Percentiles rank a stretch among this genome's conserved stretches.
Evolutionary conservation across 2,113 vertebrate species (phyloP).

Genomic region (Piaya cayana): DNA sequence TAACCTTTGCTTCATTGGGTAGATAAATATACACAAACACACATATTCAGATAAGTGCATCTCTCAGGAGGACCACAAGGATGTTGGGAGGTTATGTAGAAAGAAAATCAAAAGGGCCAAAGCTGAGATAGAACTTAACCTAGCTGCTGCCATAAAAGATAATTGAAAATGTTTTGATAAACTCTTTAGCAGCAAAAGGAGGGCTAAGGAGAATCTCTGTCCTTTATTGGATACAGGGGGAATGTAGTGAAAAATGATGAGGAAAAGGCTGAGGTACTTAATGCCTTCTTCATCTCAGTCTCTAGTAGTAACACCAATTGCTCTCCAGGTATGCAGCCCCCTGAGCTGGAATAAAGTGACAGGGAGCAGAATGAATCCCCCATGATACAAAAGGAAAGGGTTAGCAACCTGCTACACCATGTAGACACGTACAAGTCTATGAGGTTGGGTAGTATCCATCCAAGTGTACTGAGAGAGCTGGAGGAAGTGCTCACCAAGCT

Average conservation of each 20-base stretch:
- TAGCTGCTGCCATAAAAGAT: neutral
- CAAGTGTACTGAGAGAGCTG: no score
- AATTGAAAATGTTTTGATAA: neutral
- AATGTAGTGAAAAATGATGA: accelerated
- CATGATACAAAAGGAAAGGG: neutral
- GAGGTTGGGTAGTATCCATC: accelerated
- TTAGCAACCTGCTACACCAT: neutral
- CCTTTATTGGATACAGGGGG: neutral
- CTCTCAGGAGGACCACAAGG: neutral
- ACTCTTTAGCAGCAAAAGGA: neutral
- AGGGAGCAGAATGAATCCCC: neutral
- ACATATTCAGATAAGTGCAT: neutral
- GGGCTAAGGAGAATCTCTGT: neutral
- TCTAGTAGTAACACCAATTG: neutral
- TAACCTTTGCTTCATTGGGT: neutral
- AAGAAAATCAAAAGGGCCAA: neutral
- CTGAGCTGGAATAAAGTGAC: neutral
- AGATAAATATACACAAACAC: neutral
- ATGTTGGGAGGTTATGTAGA: neutral
- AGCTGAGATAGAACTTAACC: neutral
- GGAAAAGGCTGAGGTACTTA: neutral
- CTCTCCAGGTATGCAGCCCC: neutral
- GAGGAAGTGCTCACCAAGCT: neutral
- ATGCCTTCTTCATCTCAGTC: neutral
- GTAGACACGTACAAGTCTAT: neutral